Base-by-base conservation (phyloP, 2,113 vertebrate genomes). In the Onychostruthus taczanowskii region DNA sequence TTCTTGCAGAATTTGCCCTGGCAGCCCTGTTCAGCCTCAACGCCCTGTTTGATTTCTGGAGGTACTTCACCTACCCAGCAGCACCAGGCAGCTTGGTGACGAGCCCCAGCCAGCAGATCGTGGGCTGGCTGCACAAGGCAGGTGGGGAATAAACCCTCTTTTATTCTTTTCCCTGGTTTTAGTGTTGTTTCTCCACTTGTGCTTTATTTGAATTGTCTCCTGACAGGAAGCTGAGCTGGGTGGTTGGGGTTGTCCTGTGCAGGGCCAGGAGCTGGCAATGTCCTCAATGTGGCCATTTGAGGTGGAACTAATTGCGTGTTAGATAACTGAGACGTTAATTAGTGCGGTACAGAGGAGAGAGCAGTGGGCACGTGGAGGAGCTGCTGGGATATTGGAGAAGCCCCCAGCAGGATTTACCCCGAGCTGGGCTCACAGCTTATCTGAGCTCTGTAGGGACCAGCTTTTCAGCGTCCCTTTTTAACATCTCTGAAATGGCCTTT, bases 11-110 rank as follows among this genome's bases (percentile, higher is more conserved):
- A 43, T 97, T 99, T 37, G 98, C 96, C 3, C 85, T 99, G 37
- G 99, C 98, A 2, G 98, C 97, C 58, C 90, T 99, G 67, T 99
- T 99, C 95, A 99, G 99, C 96, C 98, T 99, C 63, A 99, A 99
- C 30, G 99, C 99, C 58, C 96, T 99, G 47, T 99, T 99, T 97
- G 99, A 99, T 95, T 99, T 99, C 97, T 99, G 99, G 99, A 98
- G 98, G 63, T 99, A 99, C 79, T 99, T 99, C 95, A 99, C 98
- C 88, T 99, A 98, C 91, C 99, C 99, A 1, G 98, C 99, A 97
- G 98, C 99, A 61, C 99, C 99, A 0, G 97, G 98, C 30, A 98
- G 97, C 74, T 94, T 99, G 53, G 97, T 98, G 13, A 93, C 98
- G 21, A 98, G 97, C 44, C 99, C 99, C 7, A 95, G 97, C 37